These are phyloP conservation scores for Heliconius ismenius DNA, from an alignment of 2,888 invertebrate genomes.

Conservation along the genomic window DNA sequence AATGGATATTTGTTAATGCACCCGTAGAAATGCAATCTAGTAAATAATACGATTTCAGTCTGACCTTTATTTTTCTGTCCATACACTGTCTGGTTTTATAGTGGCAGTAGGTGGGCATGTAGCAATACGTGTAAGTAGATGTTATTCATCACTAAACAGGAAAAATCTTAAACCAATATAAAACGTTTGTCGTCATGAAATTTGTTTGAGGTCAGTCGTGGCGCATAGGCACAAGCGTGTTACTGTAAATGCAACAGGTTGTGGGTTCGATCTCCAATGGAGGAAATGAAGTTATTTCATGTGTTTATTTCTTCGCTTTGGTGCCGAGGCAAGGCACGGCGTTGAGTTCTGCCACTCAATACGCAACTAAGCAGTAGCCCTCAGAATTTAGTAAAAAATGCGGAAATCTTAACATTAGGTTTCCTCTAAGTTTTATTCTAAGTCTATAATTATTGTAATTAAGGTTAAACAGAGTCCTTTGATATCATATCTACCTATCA, in stretches of 20 bases:
- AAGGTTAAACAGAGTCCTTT: not conserved
- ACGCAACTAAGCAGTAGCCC: too few species aligned
- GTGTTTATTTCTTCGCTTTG: not conserved
- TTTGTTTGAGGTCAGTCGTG: not conserved
- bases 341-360: not conserved
- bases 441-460: not conserved
- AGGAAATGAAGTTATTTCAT: not conserved
- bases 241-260: not conserved
- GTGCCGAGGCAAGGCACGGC: not conserved
- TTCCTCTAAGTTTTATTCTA: not conserved
- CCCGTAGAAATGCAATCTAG: not conserved
- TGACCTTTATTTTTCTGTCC: not conserved
- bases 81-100: not conserved
- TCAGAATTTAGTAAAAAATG: not conserved
- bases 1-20: not conserved
- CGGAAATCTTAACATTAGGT: not conserved
- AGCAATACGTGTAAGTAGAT: not conserved
- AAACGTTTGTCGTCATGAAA: not conserved
- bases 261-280: not conserved
- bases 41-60: conserved; percentile 7
- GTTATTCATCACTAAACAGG: not conserved
- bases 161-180: not conserved
- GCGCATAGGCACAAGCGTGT: not conserved
- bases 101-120: not conserved
- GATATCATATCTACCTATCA: not conserved